Conservation (phyloP, 2,888 invertebrate genomes). For the Callinectes sapidus region DNA sequence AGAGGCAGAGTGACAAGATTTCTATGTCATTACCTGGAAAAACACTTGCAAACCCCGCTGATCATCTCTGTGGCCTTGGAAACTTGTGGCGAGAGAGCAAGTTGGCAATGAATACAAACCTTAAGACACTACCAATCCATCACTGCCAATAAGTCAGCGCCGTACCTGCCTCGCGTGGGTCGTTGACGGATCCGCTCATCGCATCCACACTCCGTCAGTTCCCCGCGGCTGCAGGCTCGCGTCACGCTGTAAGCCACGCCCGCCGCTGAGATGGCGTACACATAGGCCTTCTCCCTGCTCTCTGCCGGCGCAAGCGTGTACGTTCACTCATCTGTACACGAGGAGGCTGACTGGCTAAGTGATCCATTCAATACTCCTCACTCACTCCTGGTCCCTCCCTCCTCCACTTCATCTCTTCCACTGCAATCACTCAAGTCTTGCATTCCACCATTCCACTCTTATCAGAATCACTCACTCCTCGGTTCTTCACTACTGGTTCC, state of each 20-base stretch:
- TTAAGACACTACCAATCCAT: no score
- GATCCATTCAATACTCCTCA: background rate
- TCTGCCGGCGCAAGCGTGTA: conserved; percentile 79
- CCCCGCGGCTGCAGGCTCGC: conserved; percentile 89
- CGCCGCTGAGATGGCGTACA: conserved; percentile 91
- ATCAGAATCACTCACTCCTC: background rate
- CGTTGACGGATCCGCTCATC: conserved; percentile 84
- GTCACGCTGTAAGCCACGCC: conserved; percentile 93
- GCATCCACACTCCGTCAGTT: conserved; percentile 91
- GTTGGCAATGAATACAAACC: no score
- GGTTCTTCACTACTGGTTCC: no score
- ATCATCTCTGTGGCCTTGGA: no score
- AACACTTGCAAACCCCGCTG: no score
- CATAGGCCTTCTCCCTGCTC: conserved; percentile 91
- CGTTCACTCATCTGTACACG: background rate
- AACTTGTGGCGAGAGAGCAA: no score
- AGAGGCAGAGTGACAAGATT: no score
- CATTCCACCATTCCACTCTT: background rate
- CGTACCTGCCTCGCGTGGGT: conserved; percentile 70
- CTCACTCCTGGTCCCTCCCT: background rate
- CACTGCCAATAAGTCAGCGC: background rate
- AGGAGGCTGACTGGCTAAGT: background rate
- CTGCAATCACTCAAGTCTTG: background rate
- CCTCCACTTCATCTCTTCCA: background rate
- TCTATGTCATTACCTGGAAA: no score